Evolutionary conservation across 2,113 vertebrate species (phyloP).

Genomic region (Misgurnus anguillicaudatus): DNA sequence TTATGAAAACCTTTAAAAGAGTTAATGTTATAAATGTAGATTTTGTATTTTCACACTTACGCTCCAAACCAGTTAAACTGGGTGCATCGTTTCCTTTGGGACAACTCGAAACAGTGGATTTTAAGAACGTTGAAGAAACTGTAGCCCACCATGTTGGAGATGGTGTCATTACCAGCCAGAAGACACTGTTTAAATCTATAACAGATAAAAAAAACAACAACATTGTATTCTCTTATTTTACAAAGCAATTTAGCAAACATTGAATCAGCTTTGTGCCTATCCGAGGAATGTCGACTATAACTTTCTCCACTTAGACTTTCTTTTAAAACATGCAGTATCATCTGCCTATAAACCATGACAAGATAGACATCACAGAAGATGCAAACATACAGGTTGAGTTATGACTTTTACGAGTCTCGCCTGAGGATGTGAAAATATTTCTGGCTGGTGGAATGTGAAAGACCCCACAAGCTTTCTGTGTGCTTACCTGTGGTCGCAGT

Average conservation of each 20-base stretch:
- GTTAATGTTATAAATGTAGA: no score
- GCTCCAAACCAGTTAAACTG: conserved; percentile 71
- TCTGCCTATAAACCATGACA: background rate
- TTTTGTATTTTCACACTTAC: conserved; percentile 63
- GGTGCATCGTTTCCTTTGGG: conserved; percentile 72
- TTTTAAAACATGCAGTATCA: background rate
- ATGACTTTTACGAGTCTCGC: conserved; percentile 41
- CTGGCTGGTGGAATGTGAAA: conserved; percentile 13
- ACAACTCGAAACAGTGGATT: conserved; percentile 83
- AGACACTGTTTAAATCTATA: conserved; percentile 87
- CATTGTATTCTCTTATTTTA: background rate
- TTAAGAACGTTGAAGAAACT: conserved; percentile 85
- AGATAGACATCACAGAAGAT: background rate
- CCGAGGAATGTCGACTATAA: no score
- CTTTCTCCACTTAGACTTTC: no score
- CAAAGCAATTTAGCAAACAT: background rate
- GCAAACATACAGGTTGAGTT: conserved; percentile 37
- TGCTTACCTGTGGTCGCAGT: conserved; percentile 84
- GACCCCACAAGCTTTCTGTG: background rate
- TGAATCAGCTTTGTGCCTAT: no score
- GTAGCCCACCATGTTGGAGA: conserved; percentile 82
- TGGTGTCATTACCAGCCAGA: conserved; percentile 73
- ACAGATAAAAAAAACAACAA: background rate
- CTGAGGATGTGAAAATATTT: conserved; percentile 41
- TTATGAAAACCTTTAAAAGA: no score